A percentile compares a stretch with the other conserved stretches of the same genome.
Evolutionary conservation across 2,888 invertebrate species (phyloP).

Genomic region (Stegana nigrithorax): DNA sequence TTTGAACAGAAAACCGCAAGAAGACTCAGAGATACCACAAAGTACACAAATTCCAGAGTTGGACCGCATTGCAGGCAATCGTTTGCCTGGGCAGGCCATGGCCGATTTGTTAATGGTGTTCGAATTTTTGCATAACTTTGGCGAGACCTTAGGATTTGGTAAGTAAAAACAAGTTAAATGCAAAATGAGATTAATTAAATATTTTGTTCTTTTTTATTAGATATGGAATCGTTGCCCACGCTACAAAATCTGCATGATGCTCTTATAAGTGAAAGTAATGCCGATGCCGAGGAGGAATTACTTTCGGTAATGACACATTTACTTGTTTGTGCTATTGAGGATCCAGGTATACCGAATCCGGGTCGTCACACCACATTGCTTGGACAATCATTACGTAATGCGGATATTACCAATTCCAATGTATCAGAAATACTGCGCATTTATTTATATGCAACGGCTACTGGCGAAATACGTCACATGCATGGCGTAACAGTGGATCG

Average conservation of each 20-base stretch:
- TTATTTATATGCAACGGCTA: slow-evolving; percentile 90
- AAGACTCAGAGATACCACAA: slow-evolving; percentile 88
- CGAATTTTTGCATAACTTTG: slow-evolving; percentile 96
- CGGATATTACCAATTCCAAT: slow-evolving; percentile 91
- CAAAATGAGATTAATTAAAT: background rate
- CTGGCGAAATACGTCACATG: slow-evolving; percentile 84
- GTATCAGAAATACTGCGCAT: slow-evolving; percentile 92
- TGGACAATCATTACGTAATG: slow-evolving; percentile 88
- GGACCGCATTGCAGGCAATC: slow-evolving; percentile 82
- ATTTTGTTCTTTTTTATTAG: slow-evolving; percentile 67
- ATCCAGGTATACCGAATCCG: slow-evolving; percentile 91
- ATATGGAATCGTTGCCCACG: slow-evolving; percentile 88
- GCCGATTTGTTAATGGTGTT: slow-evolving; percentile 94
- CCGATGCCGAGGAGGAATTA: slow-evolving; percentile 86
- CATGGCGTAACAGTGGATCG: slow-evolving; percentile 85
- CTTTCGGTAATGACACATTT: slow-evolving; percentile 90
- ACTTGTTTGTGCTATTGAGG: slow-evolving; percentile 91
- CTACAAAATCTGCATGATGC: slow-evolving; percentile 89
- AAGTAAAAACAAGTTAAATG: slow-evolving; percentile 59
- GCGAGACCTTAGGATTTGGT: slow-evolving; percentile 94
- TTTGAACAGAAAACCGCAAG: slow-evolving; percentile 81
- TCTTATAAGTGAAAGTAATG: slow-evolving; percentile 79
- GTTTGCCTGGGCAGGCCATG: slow-evolving; percentile 88
- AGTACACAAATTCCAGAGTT: slow-evolving; percentile 79
- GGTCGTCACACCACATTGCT: slow-evolving; percentile 89